A percentile compares a stretch with the other conserved stretches of the same genome.
Conservation (phyloP, 2,888 invertebrate genomes). For the Embidobia sp. region DNA sequence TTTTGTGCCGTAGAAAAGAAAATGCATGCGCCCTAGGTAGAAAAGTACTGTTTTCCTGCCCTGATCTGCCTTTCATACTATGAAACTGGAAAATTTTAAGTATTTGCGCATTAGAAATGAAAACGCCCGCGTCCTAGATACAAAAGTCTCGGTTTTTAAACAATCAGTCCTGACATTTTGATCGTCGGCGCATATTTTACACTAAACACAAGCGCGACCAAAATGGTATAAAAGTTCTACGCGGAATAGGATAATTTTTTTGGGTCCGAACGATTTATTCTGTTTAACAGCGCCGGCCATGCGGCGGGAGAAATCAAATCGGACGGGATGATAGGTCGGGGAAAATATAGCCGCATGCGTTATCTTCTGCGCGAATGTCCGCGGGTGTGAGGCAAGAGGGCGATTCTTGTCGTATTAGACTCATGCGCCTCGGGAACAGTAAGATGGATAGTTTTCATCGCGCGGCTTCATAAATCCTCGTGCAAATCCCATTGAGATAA, state of each 20-base stretch:
- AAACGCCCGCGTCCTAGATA: too few species aligned
- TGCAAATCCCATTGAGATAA: slow-evolving; percentile 68
- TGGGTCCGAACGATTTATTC: slow-evolving; percentile 41
- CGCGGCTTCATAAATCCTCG: slow-evolving; percentile 73
- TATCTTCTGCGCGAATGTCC: slow-evolving; percentile 46
- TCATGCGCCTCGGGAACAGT: slow-evolving; percentile 53
- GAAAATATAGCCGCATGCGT: slow-evolving; percentile 50
- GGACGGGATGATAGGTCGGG: slow-evolving; percentile 45
- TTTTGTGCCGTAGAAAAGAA: too few species aligned
- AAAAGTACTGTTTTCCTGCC: too few species aligned
- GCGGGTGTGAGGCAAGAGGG: slow-evolving; percentile 29
- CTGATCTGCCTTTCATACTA: too few species aligned
- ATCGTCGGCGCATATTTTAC: slow-evolving; percentile 27
- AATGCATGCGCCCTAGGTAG: too few species aligned
- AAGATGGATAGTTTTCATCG: slow-evolving; percentile 77
- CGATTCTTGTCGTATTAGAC: slow-evolving; percentile 61
- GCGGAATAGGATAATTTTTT: slow-evolving; percentile 32
- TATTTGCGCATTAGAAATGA: too few species aligned
- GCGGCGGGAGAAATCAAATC: slow-evolving; percentile 56
- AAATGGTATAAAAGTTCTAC: slow-evolving; percentile 42
- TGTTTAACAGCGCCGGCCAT: slow-evolving; percentile 34
- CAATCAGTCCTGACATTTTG: too few species aligned
- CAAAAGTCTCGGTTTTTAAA: too few species aligned
- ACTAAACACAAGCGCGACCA: slow-evolving; percentile 8
- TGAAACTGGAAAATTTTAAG: too few species aligned